Base-by-base conservation (phyloP, 2,888 invertebrate species). In the Eupithecia inturbata region DNA sequence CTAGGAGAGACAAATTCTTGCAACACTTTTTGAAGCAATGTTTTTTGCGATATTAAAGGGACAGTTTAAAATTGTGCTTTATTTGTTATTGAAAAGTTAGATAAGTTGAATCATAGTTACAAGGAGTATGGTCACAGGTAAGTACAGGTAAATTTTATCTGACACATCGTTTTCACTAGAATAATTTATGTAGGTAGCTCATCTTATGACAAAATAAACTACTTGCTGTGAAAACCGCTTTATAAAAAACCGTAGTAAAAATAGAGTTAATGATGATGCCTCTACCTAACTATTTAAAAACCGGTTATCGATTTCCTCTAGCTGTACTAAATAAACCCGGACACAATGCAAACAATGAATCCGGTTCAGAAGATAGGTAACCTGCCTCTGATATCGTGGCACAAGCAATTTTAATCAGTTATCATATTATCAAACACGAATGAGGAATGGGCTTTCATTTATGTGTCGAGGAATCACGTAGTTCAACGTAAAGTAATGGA, bases 311-410 rank as follows among this genome's bases (percentile, higher is more conserved):
- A 26, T 57, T 26, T 26, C 22, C 26, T 57, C 36, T 26, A 19
- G 33, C 31, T 41, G 62, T n/a, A 31, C 45, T 28, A 62, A 45
- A 62, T 9, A 66, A 77, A 78, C 74, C 67, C 67, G 73, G 69
- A 76, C 72, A 81, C 78, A 80, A 77, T 78, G 76, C 74, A 78
- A 81, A 79, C 70, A 69, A 79, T 84, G 82, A 84, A 81, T 85
- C 82, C 83, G 81, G 77, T 79, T 74, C 73, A 66, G n/a, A 33
- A 36, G 39, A 84, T 84, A 36, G 39, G 84, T 84, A 84, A 83
- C 78, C 78, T 76, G 78, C 80, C 72, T 69, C 57, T 57, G 70
- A 71, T 79, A 75, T 77, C 75, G 77, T 75, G 74, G 81, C 80
- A 82, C 79, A 82, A 82, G 82, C 77, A 78, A 53, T 33, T 77